Conservation (phyloP, 2,888 invertebrate species). For the Andricus quercusramuli region DNA sequence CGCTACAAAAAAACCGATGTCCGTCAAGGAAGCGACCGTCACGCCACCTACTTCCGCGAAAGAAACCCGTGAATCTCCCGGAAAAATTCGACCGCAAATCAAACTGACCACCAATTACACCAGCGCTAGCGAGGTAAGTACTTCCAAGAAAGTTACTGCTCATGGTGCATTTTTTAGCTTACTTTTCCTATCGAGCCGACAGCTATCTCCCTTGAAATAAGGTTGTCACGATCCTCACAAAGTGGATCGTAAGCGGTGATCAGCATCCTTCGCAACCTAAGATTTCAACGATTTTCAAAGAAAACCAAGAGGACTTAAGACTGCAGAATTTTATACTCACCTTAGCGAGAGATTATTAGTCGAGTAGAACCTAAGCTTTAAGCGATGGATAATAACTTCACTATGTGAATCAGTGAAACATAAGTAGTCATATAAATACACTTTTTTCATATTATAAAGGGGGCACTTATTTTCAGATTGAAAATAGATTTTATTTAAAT, state of each 20-base stretch:
- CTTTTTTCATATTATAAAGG: background rate
- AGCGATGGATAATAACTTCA: background rate
- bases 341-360: background rate
- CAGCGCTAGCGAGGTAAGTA: slow-evolving; percentile 74
- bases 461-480: background rate
- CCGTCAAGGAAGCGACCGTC: slow-evolving; percentile 59
- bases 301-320: background rate
- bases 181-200: slow-evolving; percentile 5
- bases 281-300: background rate
- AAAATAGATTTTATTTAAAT: background rate
- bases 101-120: slow-evolving; percentile 76
- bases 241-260: slow-evolving; percentile 17
- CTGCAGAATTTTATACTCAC: background rate
- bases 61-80: slow-evolving; percentile 74
- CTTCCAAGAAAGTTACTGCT: slow-evolving; percentile 31
- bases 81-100: slow-evolving; percentile 76
- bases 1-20: slow-evolving; percentile 63
- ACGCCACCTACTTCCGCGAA: slow-evolving; percentile 68
- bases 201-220: slow-evolving; percentile 16
- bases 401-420: background rate
- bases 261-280: slow-evolving; percentile 6
- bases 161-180: background rate
- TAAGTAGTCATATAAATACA: background rate
- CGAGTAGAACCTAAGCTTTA: background rate
- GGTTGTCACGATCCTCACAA: slow-evolving; percentile 23